A percentile compares a stretch with the other conserved stretches of the same genome.
Conservation (phyloP, 2,113 vertebrate species). For the Raja brachyura region DNA sequence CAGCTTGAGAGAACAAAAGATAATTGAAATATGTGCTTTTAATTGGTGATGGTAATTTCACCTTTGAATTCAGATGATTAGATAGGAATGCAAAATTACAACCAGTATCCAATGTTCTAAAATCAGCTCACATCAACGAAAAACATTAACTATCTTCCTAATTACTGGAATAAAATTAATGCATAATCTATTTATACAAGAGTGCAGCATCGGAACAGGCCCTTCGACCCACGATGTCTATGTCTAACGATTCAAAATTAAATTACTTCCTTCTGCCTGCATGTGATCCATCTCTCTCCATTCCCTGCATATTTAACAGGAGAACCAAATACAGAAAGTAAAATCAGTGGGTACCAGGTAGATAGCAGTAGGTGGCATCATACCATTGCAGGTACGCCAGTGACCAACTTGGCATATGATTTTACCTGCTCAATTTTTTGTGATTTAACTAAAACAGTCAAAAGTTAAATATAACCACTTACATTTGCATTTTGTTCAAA, state of each 20-base stretch:
- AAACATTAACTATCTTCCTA: not conserved
- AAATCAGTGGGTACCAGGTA: no score
- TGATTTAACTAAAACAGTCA: not conserved
- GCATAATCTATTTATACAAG: not conserved
- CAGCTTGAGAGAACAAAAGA: not conserved
- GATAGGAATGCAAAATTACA: not conserved
- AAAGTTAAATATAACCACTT: not conserved
- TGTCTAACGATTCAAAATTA: no score
- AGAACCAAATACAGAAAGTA: not conserved
- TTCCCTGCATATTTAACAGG: not conserved
- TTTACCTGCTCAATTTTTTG: not conserved
- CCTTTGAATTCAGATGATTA: not conserved
- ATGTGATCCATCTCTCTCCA: no score
- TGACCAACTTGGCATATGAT: not conserved
- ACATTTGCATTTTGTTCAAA: not conserved
- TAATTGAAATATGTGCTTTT: not conserved
- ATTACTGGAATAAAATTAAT: not conserved
- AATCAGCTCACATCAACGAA: not conserved
- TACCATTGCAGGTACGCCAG: not conserved
- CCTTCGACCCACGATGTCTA: no score
- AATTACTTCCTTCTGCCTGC: no score
- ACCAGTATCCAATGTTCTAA: not conserved
- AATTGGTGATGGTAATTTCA: not conserved
- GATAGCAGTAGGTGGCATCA: no score
- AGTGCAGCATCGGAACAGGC: no score